Base-by-base conservation (phyloP, 2,113 vertebrate genomes). In the Etia nguti region DNA sequence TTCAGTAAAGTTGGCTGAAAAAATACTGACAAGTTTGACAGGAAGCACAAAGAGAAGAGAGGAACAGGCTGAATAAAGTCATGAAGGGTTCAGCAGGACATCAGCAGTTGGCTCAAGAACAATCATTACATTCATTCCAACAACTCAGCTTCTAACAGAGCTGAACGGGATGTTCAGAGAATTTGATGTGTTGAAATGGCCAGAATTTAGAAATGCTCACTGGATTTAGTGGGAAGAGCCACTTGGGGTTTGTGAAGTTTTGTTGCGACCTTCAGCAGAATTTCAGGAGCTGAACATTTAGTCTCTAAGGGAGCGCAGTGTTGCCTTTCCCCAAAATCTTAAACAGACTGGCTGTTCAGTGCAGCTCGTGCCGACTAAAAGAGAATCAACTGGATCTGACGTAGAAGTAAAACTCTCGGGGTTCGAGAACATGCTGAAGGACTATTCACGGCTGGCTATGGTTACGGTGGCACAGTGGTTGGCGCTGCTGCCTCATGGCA, bases 371-470 rank as follows among this genome's bases (percentile, higher is more conserved):
- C 3, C 0, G 36, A 41, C n/a, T 38, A 2, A 41, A n/a, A n/a
- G 60, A 41, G 34, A 41, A 41, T 68, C 62, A 24, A 8, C 11
- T 0, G 2, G 36, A 41, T 24, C 7, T 15, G 59, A 60, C 31
- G 57, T 18, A 10, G 57, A 31, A 62, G 59, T 36, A 65, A 65
- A 65, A 1, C 3, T 20, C 0, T 2, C 16, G 3, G 9, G 24
- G 7, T 57, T 57, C 0, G 24, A 8, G 18, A 65, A 65, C 0
- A n/a, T 13, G 18, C 34, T 38, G 0, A 0, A 12, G 60, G 15
- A 6, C 26, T n/a, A n/a, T n/a, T n/a, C n/a, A n/a, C n/a, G n/a
- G n/a, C n/a, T 2, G 15, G 26, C 26, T 59, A 8, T 59, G 57
- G 26, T 31, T 18, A 0, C 26, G 5, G 24, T 29, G 24, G 55